Evolutionary conservation across 1,140 invertebrate genomes (phyloP).

Genomic region (Heliconius hewitsoni): DNA sequence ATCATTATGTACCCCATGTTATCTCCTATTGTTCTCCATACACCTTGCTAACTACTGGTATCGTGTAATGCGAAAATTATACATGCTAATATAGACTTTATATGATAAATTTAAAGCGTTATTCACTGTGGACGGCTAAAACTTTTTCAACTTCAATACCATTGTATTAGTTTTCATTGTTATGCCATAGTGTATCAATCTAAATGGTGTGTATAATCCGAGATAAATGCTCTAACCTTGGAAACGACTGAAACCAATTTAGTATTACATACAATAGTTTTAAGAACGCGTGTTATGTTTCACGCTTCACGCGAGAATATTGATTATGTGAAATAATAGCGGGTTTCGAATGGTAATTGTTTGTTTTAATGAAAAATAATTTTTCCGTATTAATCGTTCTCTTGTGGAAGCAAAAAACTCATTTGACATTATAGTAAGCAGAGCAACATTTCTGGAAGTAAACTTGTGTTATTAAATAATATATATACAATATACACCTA

Average conservation of each 20-base stretch:
- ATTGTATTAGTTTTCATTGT: conserved; percentile 55
- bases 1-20: conserved; percentile 79
- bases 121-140: background rate
- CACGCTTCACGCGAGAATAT: conserved; percentile 13
- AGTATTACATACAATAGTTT: conserved; percentile 31
- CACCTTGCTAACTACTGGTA: conserved; percentile 36
- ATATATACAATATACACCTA: too few species aligned
- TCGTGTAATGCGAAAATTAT: conserved; percentile 26
- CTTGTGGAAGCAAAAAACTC: background rate
- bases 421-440: background rate
- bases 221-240: conserved; percentile 62
- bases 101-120: conserved; percentile 7
- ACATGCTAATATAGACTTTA: conserved; percentile 10
- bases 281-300: conserved; percentile 19
- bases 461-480: background rate
- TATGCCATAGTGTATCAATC: conserved; percentile 53
- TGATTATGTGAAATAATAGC: background rate
- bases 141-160: conserved; percentile 24
- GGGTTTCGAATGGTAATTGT: background rate
- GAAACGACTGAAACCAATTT: conserved; percentile 49
- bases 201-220: conserved; percentile 59
- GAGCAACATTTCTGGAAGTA: background rate
- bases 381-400: background rate
- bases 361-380: background rate
- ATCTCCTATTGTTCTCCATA: conserved; percentile 61